phyloP scores from a whole-genome alignment of 92 coral and sea anemone species.

The Porites cylindrica region DNA sequence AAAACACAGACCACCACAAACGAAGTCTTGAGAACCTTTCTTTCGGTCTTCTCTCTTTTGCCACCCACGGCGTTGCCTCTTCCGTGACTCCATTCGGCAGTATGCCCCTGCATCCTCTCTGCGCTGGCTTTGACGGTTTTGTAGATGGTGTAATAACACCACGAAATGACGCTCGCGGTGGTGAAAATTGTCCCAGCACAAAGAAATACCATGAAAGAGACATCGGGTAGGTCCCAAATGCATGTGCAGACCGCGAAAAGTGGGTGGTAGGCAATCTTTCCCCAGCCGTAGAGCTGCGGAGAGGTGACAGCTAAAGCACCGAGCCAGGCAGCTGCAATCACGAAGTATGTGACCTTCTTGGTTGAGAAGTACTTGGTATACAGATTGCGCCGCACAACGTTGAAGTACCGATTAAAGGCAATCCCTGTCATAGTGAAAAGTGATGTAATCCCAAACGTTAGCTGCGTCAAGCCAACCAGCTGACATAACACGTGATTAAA shows the following conservation, averaged over 20 bases:
- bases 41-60: slow-evolving; percentile 37
- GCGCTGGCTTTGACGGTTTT: slow-evolving; percentile 74
- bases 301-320: slow-evolving; percentile 69
- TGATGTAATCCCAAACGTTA: slow-evolving; percentile 77
- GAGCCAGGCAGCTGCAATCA: slow-evolving; percentile 67
- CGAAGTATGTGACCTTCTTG: slow-evolving; percentile 43
- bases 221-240: slow-evolving; percentile 70
- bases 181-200: slow-evolving; percentile 56
- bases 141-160: slow-evolving; percentile 79
- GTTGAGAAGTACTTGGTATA: slow-evolving; percentile 69
- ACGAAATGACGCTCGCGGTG: slow-evolving; percentile 64
- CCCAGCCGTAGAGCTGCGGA: slow-evolving; percentile 91
- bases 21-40: slow-evolving; percentile 74
- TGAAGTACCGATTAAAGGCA: slow-evolving; percentile 78
- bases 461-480: slow-evolving; percentile 58
- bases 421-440: slow-evolving; percentile 75
- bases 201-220: slow-evolving; percentile 73
- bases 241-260: slow-evolving; percentile 72
- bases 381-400: slow-evolving; percentile 63
- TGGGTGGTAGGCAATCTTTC: slow-evolving; percentile 68
- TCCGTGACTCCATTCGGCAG: slow-evolving; percentile 20
- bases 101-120: slow-evolving; percentile 60
- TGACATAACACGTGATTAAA: slow-evolving; percentile 64
- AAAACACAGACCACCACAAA: slow-evolving; percentile 87
- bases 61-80: not conserved